Percentiles rank a stretch among this genome's conserved stretches.
Conservation (phyloP, 2,888 invertebrate species). For the Lissocephala sabroskyi region DNA sequence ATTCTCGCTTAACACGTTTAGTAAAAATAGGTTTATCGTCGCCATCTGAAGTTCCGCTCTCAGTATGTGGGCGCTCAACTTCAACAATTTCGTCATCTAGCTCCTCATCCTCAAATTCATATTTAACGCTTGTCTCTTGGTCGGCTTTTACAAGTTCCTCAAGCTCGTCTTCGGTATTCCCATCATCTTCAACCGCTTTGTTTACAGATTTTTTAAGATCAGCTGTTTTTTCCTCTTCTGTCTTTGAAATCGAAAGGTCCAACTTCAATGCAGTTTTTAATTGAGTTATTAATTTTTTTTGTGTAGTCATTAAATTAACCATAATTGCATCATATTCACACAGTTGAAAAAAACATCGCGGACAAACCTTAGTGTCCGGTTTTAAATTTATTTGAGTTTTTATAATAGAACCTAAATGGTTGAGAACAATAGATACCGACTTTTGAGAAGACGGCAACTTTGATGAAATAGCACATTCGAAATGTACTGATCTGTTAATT, state of each 20-base stretch:
- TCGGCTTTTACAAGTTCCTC: conserved; percentile 46
- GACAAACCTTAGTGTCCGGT: conserved; percentile 47
- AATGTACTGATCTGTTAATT: conserved; percentile 33
- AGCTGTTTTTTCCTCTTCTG: conserved; percentile 6
- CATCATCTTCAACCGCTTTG: neutral
- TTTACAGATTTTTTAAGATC: conserved; percentile 5
- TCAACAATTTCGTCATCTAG: conserved; percentile 21
- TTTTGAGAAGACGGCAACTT: conserved; percentile 64
- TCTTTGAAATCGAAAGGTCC: conserved; percentile 20
- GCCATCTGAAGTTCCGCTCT: conserved; percentile 10
- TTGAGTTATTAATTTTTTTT: conserved; percentile 56
- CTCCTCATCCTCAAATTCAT: conserved; percentile 35
- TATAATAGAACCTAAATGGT: conserved; percentile 65
- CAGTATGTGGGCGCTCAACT: conserved; percentile 11
- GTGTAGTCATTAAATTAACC: conserved; percentile 62
- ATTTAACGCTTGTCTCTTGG: conserved; percentile 33
- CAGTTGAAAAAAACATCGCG: conserved; percentile 55
- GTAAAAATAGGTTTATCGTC: conserved; percentile 11
- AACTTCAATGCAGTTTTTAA: conserved; percentile 52
- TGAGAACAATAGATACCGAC: conserved; percentile 56
- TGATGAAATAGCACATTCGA: conserved; percentile 42
- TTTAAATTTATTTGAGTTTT: conserved; percentile 52
- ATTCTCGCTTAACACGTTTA: conserved; percentile 45
- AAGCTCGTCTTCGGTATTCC: conserved; percentile 39
- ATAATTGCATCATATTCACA: conserved; percentile 64